Evolutionary conservation across 2,888 invertebrate genomes (phyloP), one percentile per base, ranked within the genome.

Genomic region (Spodoptera picta): DNA sequence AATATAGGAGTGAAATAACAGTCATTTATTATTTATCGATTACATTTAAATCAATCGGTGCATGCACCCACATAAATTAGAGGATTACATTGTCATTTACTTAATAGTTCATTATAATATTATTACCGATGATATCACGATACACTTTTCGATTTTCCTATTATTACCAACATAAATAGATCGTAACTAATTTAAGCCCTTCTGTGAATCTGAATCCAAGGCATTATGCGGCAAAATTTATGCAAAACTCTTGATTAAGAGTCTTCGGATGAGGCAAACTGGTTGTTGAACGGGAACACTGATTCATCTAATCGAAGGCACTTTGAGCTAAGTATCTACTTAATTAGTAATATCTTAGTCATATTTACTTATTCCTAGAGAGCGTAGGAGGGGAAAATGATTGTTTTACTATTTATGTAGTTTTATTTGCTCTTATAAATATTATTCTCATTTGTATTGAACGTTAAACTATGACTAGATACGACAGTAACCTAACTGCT

Each of bases 231-330:
- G 53, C 67, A 69, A 79, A 81, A 85, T 87, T 79, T 82, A 85
- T 83, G 78, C 69, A 75, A 77, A 81, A 80, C 69, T 55, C 36
- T 58, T 78, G 73, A 79, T 77, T 75, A 78, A 67, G 60, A 70
- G 59, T 77, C 74, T 70, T 77, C 58, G 44, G 53, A 49, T 74
- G 73, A 82, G 83, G 83, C 69, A 72, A 83, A 80, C 86, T 62
- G 72, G 81, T 79, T 57, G 62, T 73, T 62, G 51, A 60, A 54
- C 31, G 43, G 62, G 69, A 54, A 69, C 47, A 62, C 50, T 81
- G 78, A 81, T 68, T 82, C 79, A 73, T 61, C 41, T 64, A 42
- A 66, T 55, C 11, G 24, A 48, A 65, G 66, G 54, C 46, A 75
- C 47, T 46, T 69, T 14, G 24, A 49, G 47, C 14, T 48, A 43